Conservation (phyloP, 2,113 vertebrate species). For the Tragelaphus imberbis region DNA sequence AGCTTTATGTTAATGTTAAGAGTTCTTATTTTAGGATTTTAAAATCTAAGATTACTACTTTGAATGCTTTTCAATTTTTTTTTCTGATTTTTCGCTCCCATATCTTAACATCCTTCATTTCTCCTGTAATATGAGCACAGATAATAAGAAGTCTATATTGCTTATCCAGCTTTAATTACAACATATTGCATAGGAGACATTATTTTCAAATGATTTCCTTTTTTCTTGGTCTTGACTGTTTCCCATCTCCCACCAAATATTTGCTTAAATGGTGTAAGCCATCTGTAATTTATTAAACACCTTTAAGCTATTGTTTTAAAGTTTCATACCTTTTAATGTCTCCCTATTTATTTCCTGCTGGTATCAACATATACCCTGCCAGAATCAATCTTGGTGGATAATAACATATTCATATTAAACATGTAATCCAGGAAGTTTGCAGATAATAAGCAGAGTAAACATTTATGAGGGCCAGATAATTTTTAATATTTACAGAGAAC, state of each 20-base stretch:
- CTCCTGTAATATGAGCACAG: constrained; percentile 1
- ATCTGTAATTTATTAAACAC: constrained; percentile 83
- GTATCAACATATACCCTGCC: constrained; percentile 79
- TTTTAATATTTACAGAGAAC: constrained; percentile 80
- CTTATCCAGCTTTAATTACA: constrained; percentile 71
- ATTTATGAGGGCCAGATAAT: constrained; percentile 77
- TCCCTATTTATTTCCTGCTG: constrained; percentile 82
- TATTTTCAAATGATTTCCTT: constrained; percentile 69
- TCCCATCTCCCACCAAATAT: constrained; percentile 76
- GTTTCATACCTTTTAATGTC: constrained; percentile 81
- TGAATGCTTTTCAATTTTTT: background rate
- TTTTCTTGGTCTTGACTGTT: constrained; percentile 53
- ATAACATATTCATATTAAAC: constrained; percentile 76
- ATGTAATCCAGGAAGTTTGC: constrained; percentile 78
- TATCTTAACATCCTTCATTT: background rate
- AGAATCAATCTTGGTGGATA: constrained; percentile 80
- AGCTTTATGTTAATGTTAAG: background rate
- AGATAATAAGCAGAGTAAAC: constrained; percentile 78
- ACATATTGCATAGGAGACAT: constrained; percentile 68
- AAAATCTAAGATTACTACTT: background rate
- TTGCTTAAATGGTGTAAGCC: constrained; percentile 70
- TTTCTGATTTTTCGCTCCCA: background rate
- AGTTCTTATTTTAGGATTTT: background rate
- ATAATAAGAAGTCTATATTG: constrained; percentile 36
- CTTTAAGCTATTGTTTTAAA: constrained; percentile 85